phyloP scores from a whole-genome alignment of 1,140 invertebrate species.

The Parapsyche elsis region DNA sequence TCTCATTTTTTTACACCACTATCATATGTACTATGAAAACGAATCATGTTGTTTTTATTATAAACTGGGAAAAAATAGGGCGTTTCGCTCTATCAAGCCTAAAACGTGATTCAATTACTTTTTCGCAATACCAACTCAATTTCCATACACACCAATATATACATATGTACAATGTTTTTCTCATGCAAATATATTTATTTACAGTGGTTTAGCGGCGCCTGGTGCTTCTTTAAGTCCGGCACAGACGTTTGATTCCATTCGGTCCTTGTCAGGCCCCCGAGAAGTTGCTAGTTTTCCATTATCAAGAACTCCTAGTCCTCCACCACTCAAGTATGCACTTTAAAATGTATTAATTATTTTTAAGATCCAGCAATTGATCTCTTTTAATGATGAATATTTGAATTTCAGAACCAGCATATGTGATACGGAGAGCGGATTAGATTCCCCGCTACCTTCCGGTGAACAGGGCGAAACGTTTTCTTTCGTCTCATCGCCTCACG shows the following conservation, averaged over 20 bases:
- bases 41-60: too few relatives aligned
- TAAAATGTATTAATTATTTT: neutral
- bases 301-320: slow-evolving; percentile 78
- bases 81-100: neutral
- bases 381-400: slow-evolving; percentile 9
- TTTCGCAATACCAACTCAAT: neutral
- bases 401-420: slow-evolving; percentile 50
- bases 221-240: slow-evolving; percentile 76
- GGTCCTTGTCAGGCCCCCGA: slow-evolving; percentile 75
- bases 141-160: slow-evolving; percentile 11
- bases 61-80: too few relatives aligned
- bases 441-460: slow-evolving; percentile 51
- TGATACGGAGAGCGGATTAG: slow-evolving; percentile 53
- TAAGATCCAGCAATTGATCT: neutral
- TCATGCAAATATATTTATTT: slow-evolving; percentile 56
- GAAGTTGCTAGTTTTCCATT: slow-evolving; percentile 82
- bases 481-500: slow-evolving; percentile 60
- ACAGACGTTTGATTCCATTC: slow-evolving; percentile 78
- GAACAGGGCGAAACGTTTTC: slow-evolving; percentile 58
- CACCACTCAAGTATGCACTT: slow-evolving; percentile 67
- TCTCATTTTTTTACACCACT: too few relatives aligned
- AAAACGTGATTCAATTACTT: neutral
- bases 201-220: slow-evolving; percentile 73
- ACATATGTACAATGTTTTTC: neutral
- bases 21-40: too few relatives aligned